Conservation (phyloP, 2,113 vertebrate genomes). For the Mohoua ochrocephala region DNA sequence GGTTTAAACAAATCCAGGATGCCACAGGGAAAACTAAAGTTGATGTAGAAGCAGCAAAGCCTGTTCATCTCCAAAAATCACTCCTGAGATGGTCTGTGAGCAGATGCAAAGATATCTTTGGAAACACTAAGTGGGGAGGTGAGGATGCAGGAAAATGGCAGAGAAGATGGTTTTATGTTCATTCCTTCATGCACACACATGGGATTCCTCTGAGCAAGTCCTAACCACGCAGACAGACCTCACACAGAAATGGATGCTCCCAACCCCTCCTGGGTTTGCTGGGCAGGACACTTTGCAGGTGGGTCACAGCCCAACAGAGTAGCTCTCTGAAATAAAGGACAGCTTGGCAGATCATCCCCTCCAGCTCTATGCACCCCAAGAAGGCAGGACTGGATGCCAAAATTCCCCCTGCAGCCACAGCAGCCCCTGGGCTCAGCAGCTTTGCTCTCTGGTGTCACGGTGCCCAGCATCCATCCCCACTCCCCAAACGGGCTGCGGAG, state of each 20-base stretch:
- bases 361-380: accelerated
- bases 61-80: background rate
- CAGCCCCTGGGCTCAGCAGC: background rate
- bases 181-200: background rate
- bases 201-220: background rate
- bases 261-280: background rate
- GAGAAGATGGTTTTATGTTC: background rate
- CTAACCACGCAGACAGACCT: background rate
- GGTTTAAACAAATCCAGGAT: constrained; percentile 36
- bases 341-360: background rate
- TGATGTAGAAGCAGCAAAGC: constrained; percentile 1
- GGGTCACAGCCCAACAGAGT: background rate
- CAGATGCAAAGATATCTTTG: constrained; percentile 30
- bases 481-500: accelerated
- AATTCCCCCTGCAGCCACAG: background rate
- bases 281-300: background rate
- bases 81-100: background rate
- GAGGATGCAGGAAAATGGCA: background rate
- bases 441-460: background rate
- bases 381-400: background rate
- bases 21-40: constrained; percentile 4
- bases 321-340: background rate
- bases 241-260: background rate
- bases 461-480: background rate
- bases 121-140: background rate